Conservation (phyloP, 2,888 invertebrate genomes). For the Thera britannica region DNA sequence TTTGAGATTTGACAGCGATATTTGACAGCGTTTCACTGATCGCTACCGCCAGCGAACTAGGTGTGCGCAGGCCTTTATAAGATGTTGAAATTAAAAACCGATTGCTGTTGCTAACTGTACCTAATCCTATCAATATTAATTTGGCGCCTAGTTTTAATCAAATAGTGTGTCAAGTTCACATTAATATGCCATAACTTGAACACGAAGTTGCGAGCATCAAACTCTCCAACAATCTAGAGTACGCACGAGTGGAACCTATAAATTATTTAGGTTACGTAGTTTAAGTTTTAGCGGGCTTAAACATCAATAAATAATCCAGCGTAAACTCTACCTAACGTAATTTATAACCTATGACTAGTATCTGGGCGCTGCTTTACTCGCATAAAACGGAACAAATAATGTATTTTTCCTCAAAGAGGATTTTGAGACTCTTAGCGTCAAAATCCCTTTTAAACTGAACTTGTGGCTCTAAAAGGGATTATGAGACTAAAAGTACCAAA, state of each 20-base stretch:
- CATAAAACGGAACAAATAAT: too few species aligned
- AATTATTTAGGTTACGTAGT: conserved; percentile 63
- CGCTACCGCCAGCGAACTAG: too few species aligned
- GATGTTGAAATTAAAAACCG: neutral
- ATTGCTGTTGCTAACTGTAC: neutral
- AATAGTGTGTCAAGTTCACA: conserved; percentile 38
- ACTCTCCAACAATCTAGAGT: conserved; percentile 63
- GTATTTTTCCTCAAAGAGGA: too few species aligned
- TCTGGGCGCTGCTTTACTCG: neutral
- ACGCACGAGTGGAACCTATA: conserved; percentile 60
- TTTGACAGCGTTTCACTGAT: too few species aligned
- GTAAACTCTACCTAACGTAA: conserved; percentile 50
- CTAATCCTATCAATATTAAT: conserved; percentile 23
- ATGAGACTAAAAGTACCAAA: too few species aligned
- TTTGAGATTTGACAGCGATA: too few species aligned
- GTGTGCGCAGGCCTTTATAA: too few species aligned
- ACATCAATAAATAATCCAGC: conserved; percentile 60
- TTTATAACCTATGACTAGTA: conserved; percentile 42
- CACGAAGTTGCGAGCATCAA: conserved; percentile 46
- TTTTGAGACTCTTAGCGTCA: too few species aligned
- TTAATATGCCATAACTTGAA: conserved; percentile 47
- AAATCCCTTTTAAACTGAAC: too few species aligned
- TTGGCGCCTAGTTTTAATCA: conserved; percentile 32
- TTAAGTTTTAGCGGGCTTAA: conserved; percentile 58
- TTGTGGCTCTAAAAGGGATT: too few species aligned